Conservation (phyloP, 2,113 vertebrate species). For the Chroicocephalus ridibundus region DNA sequence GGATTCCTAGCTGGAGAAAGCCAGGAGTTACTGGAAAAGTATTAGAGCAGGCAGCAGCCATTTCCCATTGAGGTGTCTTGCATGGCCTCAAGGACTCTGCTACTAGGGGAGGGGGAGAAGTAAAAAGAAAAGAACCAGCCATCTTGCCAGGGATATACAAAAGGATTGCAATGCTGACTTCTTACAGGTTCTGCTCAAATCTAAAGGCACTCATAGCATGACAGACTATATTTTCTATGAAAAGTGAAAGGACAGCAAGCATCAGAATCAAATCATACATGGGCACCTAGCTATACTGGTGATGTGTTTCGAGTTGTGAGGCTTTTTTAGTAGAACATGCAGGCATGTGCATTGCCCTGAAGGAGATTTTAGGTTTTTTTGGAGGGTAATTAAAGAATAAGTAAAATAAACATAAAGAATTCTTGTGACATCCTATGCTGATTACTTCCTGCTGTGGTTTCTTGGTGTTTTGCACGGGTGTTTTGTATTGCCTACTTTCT, state of each 20-base stretch:
- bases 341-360: neutral
- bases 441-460: neutral
- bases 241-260: neutral
- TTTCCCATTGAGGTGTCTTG: neutral
- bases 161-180: neutral
- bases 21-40: neutral
- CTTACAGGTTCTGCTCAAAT: neutral
- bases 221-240: neutral
- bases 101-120: neutral
- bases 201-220: neutral
- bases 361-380: neutral
- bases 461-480: neutral
- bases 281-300: neutral
- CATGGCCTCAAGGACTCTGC: rapidly evolving
- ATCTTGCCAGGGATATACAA: neutral
- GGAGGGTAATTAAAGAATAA: neutral
- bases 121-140: neutral
- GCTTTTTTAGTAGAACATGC: neutral
- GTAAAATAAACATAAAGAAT: neutral
- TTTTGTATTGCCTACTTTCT: neutral
- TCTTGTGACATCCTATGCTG: neutral
- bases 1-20: neutral
- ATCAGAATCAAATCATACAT: neutral
- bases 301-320: neutral
- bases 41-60: neutral